Base-by-base conservation (phyloP, 2,113 vertebrate species). In the Macquaria ambigua region DNA sequence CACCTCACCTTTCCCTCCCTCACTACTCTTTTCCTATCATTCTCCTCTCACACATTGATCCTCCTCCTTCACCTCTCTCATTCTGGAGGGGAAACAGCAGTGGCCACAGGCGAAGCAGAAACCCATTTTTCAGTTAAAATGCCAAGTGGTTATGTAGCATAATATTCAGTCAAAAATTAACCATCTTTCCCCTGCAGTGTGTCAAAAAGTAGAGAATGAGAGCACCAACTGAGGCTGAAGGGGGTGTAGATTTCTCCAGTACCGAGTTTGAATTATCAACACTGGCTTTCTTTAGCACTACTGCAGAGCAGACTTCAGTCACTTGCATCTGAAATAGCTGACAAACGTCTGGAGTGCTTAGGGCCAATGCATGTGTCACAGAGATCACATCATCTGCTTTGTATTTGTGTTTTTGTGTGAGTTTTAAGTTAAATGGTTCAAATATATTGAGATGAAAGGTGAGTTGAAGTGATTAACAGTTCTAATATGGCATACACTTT, bases 81-180 rank as follows among this genome's bases (percentile, higher is more conserved):
- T 84, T 85, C 79, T 71, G 96, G 96, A 96, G 96, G 96, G 97
- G 97, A 97, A 97, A 97, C 96, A 95, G 96, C 95, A 92, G 94
- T 94, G 96, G 96, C 97, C 97, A 97, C 97, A 96, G 97, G 96
- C 97, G 96, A 98, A 97, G 97, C 98, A 98, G 97, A 98, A 98
- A 98, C 95, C 96, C 97, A 97, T 98, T 98, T 98, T 96, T 99
- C 97, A 98, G 97, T 97, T 97, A 97, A 98, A 98, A 98, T 99
- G 98, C 97, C 98, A 98, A 97, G 97, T 96, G 96, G 97, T 98
- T 97, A 97, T 97, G 97, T 96, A 97, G 97, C 96, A 97, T 97
- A 97, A 98, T 97, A 97, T 97, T 97, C 96, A 96, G 97, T 97
- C 96, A 96, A 96, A 93, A 98, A 97, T 97, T 97, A 98, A 98